These are phyloP conservation scores for Sciurus carolinensis DNA, from an alignment of 2,797 vertebrate species.

Conservation along the genomic window DNA sequence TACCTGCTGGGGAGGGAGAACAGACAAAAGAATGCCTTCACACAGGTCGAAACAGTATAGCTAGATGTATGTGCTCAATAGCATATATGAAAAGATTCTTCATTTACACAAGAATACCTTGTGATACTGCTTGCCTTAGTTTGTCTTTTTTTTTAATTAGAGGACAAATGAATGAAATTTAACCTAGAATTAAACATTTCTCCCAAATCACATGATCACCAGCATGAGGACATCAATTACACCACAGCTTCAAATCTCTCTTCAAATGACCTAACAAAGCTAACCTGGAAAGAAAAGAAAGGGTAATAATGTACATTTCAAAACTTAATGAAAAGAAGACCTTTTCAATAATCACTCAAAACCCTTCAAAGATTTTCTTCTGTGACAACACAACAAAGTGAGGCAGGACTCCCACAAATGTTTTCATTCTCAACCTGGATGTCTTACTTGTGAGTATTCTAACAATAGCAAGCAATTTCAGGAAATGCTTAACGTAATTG, in stretches of 20 bases:
- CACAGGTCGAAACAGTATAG: slow-evolving; percentile 35
- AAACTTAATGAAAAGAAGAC: slow-evolving; percentile 50
- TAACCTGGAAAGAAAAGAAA: slow-evolving; percentile 62
- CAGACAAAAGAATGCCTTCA: slow-evolving; percentile 42
- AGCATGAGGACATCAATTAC: slow-evolving; percentile 41
- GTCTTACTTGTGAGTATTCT: slow-evolving; percentile 64
- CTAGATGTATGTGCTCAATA: not conserved
- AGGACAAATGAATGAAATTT: slow-evolving; percentile 52
- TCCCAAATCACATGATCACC: slow-evolving; percentile 16
- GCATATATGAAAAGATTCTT: slow-evolving; percentile 27
- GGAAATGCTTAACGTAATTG: slow-evolving; percentile 50
- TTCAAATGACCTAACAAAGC: slow-evolving; percentile 65
- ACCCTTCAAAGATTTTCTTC: slow-evolving; percentile 64
- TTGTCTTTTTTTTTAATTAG: slow-evolving; percentile 51
- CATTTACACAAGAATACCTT: slow-evolving; percentile 17
- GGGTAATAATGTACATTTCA: slow-evolving; percentile 44
- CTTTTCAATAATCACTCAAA: slow-evolving; percentile 63
- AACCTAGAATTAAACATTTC: slow-evolving; percentile 61
- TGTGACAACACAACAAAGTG: slow-evolving; percentile 57
- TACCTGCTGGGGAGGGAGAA: not conserved
- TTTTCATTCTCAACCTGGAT: slow-evolving; percentile 61
- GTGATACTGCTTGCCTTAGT: slow-evolving; percentile 45
- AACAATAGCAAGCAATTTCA: slow-evolving; percentile 70
- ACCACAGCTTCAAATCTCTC: slow-evolving; percentile 37
- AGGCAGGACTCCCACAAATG: slow-evolving; percentile 33